Base-by-base conservation (phyloP, 2,113 vertebrate genomes). In the Leucopsar rothschildi region DNA sequence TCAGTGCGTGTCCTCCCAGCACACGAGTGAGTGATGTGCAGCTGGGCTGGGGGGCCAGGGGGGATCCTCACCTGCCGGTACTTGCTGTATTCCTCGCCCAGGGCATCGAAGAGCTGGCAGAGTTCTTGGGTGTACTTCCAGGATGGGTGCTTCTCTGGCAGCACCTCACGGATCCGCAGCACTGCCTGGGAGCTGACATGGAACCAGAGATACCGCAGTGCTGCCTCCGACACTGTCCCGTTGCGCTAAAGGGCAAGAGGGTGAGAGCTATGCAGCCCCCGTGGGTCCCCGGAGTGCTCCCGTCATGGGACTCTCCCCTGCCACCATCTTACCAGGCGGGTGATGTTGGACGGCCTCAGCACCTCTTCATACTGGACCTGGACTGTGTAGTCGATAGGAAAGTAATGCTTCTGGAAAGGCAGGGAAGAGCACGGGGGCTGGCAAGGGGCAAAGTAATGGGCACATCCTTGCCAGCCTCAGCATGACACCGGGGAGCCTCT, bases 131-230 rank as follows among this genome's bases (percentile, higher is more conserved):
- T 97, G 91, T 98, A 98, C 16, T 73, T 89, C 91, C 98, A 96
- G 29, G 99, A 99, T 0, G 98, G 99, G 88, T 99, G 99, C 83
- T 97, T 97, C 68, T 98, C 97, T 0, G 98, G 97, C 93, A 99
- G 92, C 70, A 99, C 97, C 10, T 94, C 95, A 28, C 95, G 96
- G 93, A 99, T 98, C 40, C 96, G 98, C 95, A 98, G 97, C 52
- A 98, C 95, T 1, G 98, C 93, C 15, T 97, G 97, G 68, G 98
- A 97, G 90, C 98, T 98, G 86, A 98, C 82, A 15, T 96, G 96
- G 86, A 98, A 98, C 99, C 99, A 99, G 95, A 99, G 95, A 64
- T 98, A 98, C 77, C 98, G 98, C 78, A 99, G 98, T 16, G 98
- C 92, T 21, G 76, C 81, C 27, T 98, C 97, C 1, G 94, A 94